These are phyloP conservation scores for Microhierax caerulescens DNA, from an alignment of 2,797 vertebrate genomes.

Conservation along the genomic window DNA sequence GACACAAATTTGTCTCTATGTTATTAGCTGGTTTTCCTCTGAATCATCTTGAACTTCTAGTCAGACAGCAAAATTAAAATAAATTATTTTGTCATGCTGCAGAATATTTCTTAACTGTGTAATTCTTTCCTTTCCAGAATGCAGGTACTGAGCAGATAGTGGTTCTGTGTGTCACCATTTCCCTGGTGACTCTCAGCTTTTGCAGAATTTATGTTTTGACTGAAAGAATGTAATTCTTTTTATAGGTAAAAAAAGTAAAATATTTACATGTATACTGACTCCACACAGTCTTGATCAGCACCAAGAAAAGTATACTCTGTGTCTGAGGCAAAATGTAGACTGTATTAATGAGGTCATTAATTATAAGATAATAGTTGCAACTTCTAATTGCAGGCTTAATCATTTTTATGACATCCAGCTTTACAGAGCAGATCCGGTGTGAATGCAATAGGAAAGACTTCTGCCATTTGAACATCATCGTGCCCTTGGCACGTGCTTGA, in stretches of 20 bases:
- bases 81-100: conserved; percentile 50
- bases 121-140: conserved; percentile 52
- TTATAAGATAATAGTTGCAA: not conserved
- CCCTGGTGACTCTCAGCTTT: not conserved
- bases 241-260: not conserved
- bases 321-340: not conserved
- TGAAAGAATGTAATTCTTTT: not conserved
- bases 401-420: not conserved
- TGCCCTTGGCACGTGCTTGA: not conserved
- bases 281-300: not conserved
- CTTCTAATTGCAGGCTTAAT: conserved; percentile 7
- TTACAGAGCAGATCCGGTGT: not conserved
- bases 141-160: conserved; percentile 21
- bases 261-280: not conserved
- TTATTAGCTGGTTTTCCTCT: conserved; percentile 51
- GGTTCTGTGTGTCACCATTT: not conserved
- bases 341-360: not conserved
- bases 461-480: not conserved
- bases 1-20: conserved; percentile 25
- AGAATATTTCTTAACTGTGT: conserved; percentile 41
- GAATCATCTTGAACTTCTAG: conserved; percentile 58
- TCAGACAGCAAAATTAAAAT: conserved; percentile 51
- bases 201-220: not conserved
- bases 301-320: not conserved
- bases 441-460: not conserved